A percentile compares a stretch with the other conserved stretches of the same genome.
These are phyloP conservation scores for Ricordea florida DNA, from an alignment of 92 coral and sea anemone genomes.

Conservation along the genomic window DNA sequence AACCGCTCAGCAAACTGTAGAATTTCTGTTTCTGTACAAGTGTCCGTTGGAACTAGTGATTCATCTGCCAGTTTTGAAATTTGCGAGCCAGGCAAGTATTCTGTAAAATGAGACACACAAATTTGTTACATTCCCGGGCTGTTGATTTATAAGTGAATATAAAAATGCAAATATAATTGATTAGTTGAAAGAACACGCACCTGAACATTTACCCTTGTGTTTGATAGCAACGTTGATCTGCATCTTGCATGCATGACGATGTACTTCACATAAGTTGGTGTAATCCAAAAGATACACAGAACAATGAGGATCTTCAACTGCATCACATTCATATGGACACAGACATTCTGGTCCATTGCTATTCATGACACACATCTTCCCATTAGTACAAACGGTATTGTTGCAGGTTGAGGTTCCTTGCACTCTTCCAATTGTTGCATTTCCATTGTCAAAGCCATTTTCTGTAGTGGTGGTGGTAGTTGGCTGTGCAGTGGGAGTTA, in stretches of 20 bases:
- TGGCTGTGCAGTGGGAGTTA: not conserved
- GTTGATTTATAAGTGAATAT: too few species aligned
- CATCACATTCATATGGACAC: conserved; percentile 57
- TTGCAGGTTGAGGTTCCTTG: conserved; percentile 16
- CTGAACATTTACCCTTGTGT: conserved; percentile 67
- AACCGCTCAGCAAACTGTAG: conserved; percentile 82
- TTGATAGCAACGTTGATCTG: conserved; percentile 59
- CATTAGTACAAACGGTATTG: conserved; percentile 41
- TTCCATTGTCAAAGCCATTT: conserved; percentile 18
- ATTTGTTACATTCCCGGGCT: too few species aligned
- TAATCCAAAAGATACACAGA: conserved; percentile 67
- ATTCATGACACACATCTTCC: conserved; percentile 54
- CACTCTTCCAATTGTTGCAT: conserved; percentile 36
- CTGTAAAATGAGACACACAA: not conserved
- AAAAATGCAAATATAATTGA: not conserved
- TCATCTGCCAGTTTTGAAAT: conserved; percentile 27
- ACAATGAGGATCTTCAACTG: conserved; percentile 33
- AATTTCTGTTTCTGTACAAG: conserved; percentile 53
- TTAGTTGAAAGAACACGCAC: not conserved
- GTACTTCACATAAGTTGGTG: conserved; percentile 65
- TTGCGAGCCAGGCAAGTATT: conserved; percentile 4
- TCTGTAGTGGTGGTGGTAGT: not conserved
- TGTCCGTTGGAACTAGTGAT: conserved; percentile 11
- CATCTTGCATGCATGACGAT: conserved; percentile 68
- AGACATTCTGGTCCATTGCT: conserved; percentile 30